Conservation (phyloP, 1,140 invertebrate species). For the Bombus sibiricus region DNA sequence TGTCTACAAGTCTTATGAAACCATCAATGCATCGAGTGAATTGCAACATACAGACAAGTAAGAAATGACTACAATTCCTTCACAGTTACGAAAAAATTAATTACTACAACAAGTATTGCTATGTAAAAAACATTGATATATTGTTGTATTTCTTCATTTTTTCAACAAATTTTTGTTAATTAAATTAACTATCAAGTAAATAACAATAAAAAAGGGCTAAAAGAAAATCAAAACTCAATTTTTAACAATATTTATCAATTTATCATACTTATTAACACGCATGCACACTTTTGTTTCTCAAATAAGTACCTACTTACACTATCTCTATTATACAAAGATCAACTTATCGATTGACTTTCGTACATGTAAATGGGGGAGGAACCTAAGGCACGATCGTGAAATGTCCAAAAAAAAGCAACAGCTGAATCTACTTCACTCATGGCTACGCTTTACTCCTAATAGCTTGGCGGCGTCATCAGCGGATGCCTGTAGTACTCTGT, state of each 20-base stretch:
- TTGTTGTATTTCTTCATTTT: not conserved
- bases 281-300: not conserved
- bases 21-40: accelerated
- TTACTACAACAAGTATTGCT: too few species aligned
- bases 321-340: not conserved
- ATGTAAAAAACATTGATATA: too few species aligned
- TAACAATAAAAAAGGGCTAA: not conserved
- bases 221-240: not conserved
- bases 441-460: constrained; percentile 87
- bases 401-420: constrained; percentile 19
- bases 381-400: constrained; percentile 76
- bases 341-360: constrained; percentile 8
- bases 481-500: constrained; percentile 91
- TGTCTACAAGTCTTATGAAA: too few species aligned
- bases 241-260: not conserved
- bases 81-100: too few species aligned
- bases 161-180: not conserved
- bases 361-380: not conserved
- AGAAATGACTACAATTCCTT: too few species aligned
- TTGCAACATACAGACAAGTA: too few species aligned
- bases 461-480: constrained; percentile 94
- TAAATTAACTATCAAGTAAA: too few species aligned
- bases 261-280: not conserved
- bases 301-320: not conserved
- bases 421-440: constrained; percentile 68